These are phyloP conservation scores for Aeoliscus strigatus DNA, from an alignment of 2,797 vertebrate species.

Conservation along the genomic window DNA sequence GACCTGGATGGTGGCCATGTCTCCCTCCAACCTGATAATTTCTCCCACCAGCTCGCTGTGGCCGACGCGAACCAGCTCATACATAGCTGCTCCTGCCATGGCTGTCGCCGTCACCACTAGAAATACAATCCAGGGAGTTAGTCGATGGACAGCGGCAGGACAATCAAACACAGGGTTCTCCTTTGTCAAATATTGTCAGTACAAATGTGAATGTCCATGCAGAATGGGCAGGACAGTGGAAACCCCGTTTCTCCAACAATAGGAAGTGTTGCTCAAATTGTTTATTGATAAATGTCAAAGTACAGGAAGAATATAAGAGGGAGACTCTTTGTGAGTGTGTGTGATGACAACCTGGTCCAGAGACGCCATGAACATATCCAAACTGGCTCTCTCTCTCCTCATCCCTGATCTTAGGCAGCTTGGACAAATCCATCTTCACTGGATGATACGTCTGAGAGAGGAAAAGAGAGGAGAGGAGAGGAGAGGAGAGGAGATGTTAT, in stretches of 20 bases:
- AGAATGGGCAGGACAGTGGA: neutral
- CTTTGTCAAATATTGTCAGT: neutral
- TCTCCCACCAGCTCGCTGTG: conserved; percentile 95
- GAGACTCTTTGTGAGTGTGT: no score
- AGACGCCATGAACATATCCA: conserved; percentile 92
- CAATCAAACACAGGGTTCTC: neutral
- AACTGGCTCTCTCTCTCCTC: conserved; percentile 86
- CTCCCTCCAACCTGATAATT: conserved; percentile 94
- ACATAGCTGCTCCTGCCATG: conserved; percentile 97
- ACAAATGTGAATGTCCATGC: neutral
- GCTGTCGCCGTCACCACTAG: conserved; percentile 91
- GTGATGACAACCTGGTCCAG: conserved; percentile 86
- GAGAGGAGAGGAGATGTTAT: conserved; percentile 3
- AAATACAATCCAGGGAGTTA: conserved; percentile 1
- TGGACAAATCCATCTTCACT: conserved; percentile 87
- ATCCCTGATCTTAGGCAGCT: conserved; percentile 88
- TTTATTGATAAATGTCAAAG: neutral
- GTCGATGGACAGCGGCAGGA: neutral
- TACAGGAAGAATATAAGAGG: neutral
- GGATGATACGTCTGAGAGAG: conserved; percentile 28
- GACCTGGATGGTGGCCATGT: conserved; percentile 97
- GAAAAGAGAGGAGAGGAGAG: conserved; percentile 12
- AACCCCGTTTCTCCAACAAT: neutral
- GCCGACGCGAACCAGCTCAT: conserved; percentile 93
- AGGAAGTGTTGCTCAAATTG: neutral